These are phyloP conservation scores for Sinocyclocheilus anophthalmus DNA, from an alignment of 2,113 vertebrate species.

Conservation along the genomic window DNA sequence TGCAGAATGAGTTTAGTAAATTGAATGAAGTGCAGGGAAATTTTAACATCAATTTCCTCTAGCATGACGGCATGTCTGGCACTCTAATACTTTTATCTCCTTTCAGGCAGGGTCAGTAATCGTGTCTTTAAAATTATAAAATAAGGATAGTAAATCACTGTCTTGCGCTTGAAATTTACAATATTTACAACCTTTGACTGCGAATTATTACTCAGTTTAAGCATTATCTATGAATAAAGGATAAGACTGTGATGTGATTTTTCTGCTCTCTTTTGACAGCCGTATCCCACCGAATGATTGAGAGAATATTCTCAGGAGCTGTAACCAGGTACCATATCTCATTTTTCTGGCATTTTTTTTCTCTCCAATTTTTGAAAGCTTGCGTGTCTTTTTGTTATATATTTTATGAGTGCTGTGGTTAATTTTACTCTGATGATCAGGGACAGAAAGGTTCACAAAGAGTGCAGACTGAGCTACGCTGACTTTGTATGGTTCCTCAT, in stretches of 20 bases:
- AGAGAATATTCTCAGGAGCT: constrained; percentile 92
- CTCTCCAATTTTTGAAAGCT: not conserved
- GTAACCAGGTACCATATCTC: constrained; percentile 83
- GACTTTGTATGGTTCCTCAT: constrained; percentile 98
- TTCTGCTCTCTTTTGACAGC: constrained; percentile 70
- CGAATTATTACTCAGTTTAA: constrained; percentile 60
- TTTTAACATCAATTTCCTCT: constrained; percentile 58
- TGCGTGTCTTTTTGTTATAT: not conserved
- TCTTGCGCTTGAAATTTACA: constrained; percentile 11
- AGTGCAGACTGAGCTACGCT: constrained; percentile 85
- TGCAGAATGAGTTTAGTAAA: constrained; percentile 52
- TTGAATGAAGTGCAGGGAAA: constrained; percentile 52
- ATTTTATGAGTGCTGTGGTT: not conserved
- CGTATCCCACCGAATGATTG: constrained; percentile 88
- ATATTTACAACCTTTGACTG: constrained; percentile 65
- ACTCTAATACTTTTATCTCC: constrained; percentile 54
- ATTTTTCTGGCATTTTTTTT: not conserved
- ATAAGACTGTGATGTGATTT: constrained; percentile 42
- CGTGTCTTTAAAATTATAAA: constrained; percentile 61
- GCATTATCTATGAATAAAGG: constrained; percentile 31
- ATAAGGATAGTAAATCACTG: constrained; percentile 18
- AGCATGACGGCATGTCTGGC: constrained; percentile 70
- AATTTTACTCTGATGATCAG: constrained; percentile 65
- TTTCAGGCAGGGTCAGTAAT: constrained; percentile 61
- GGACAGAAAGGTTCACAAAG: constrained; percentile 79